These are phyloP conservation scores for Eulemur albifrons DNA, from an alignment of 2,797 vertebrate species.

Conservation along the genomic window DNA sequence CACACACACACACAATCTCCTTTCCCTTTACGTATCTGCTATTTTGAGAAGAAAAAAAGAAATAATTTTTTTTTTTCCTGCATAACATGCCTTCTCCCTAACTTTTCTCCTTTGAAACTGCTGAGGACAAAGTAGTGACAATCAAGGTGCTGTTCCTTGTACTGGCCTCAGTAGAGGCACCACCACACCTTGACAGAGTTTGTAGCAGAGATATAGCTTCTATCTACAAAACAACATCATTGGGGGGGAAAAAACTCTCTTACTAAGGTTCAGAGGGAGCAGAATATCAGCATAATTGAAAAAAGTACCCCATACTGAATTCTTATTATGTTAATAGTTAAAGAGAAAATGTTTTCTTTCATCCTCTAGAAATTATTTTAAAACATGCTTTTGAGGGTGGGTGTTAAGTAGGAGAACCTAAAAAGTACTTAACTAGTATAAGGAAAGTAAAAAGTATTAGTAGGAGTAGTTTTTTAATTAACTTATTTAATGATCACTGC, in stretches of 20 bases:
- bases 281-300: not conserved
- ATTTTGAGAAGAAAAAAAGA: not conserved
- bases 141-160: not conserved
- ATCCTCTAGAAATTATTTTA: not conserved
- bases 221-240: not conserved
- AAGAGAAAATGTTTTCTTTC: conserved; percentile 23
- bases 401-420: not conserved
- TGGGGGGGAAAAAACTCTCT: not conserved
- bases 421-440: not conserved
- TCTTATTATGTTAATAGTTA: not conserved
- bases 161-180: fast-evolving
- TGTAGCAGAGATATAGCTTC: not conserved
- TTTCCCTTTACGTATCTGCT: not conserved
- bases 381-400: not conserved
- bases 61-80: not conserved
- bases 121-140: not conserved
- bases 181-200: not conserved
- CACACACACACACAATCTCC: not conserved
- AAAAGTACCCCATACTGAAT: not conserved
- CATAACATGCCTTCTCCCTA: not conserved
- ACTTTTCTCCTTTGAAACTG: not conserved
- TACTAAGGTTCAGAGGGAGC: not conserved
- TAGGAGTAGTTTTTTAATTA: not conserved
- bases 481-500: not conserved
- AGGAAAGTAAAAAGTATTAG: not conserved